Conservation (phyloP, 2,113 vertebrate genomes). For the Acrocephalus kingi region DNA sequence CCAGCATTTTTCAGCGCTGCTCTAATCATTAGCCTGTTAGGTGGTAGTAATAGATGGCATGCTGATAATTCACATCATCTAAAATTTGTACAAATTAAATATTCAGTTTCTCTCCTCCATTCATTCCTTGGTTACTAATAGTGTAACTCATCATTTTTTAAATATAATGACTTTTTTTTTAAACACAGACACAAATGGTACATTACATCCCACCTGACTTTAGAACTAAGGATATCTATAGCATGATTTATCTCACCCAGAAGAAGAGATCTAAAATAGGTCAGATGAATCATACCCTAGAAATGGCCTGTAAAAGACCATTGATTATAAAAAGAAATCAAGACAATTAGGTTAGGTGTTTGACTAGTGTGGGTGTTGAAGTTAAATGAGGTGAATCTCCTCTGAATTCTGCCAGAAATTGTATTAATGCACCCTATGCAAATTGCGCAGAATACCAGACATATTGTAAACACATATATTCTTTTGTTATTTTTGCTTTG, state of each 20-base stretch:
- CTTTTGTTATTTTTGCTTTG: not conserved
- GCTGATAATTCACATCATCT: conserved; percentile 7
- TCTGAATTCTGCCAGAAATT: not conserved
- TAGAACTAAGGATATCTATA: conserved; percentile 42
- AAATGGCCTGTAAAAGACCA: conserved; percentile 32
- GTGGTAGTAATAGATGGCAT: not conserved
- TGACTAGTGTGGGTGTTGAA: not conserved
- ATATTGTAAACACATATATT: not conserved
- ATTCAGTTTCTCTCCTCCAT: conserved; percentile 25
- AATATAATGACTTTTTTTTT: conserved; percentile 14
- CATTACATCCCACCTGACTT: conserved; percentile 56
- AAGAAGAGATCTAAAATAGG: conserved; percentile 43
- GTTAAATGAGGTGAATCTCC: conserved; percentile 3
- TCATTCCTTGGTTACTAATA: conserved; percentile 37
- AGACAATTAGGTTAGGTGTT: conserved; percentile 3
- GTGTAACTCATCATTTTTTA: conserved; percentile 35
- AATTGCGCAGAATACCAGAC: not conserved
- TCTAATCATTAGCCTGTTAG: not conserved
- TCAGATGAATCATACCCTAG: conserved; percentile 49
- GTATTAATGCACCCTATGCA: not conserved
- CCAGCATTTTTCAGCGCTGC: not conserved
- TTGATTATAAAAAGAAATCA: conserved; percentile 2
- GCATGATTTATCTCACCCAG: conserved; percentile 38
- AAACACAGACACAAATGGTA: conserved; percentile 38
- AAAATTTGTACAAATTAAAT: conserved; percentile 56